A percentile compares a stretch with the other conserved stretches of the same genome.
These are phyloP conservation scores for Siderastrea radians DNA, from an alignment of 92 coral and sea anemone species.

Conservation along the genomic window DNA sequence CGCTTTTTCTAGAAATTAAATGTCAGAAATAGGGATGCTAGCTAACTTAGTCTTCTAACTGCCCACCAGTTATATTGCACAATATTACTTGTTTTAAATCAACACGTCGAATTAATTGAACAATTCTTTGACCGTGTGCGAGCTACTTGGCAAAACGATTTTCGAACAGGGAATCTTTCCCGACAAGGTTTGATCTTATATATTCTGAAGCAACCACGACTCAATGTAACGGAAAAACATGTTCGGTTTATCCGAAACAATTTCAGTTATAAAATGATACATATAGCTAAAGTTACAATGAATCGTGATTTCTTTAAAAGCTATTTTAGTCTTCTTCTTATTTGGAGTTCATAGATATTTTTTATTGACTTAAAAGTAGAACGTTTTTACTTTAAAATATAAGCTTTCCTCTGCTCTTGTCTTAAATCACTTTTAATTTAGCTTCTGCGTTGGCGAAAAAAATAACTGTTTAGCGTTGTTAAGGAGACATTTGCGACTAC, in stretches of 20 bases:
- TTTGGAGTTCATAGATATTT: no score
- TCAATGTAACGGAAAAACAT: no score
- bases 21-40: background rate
- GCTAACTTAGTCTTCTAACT: background rate
- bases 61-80: background rate
- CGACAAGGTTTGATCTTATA: background rate
- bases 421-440: background rate
- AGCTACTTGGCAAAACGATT: background rate
- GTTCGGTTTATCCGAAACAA: no score
- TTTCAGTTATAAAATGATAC: no score
- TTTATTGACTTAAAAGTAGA: background rate
- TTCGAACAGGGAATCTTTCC: background rate
- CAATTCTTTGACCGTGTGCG: background rate
- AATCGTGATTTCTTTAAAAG: no score
- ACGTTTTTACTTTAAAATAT: conserved; percentile 6
- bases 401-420: background rate
- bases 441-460: background rate
- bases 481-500: conserved; percentile 20
- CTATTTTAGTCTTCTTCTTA: no score
- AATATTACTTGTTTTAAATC: background rate
- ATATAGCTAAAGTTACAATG: no score
- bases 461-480: conserved; percentile 39
- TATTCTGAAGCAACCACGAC: no score
- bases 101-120: conserved; percentile 1
- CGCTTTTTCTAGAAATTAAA: background rate